Evolutionary conservation across 2,113 vertebrate genomes (phyloP), one percentile per base, ranked within the genome.

Genomic region (Elachura formosa): DNA sequence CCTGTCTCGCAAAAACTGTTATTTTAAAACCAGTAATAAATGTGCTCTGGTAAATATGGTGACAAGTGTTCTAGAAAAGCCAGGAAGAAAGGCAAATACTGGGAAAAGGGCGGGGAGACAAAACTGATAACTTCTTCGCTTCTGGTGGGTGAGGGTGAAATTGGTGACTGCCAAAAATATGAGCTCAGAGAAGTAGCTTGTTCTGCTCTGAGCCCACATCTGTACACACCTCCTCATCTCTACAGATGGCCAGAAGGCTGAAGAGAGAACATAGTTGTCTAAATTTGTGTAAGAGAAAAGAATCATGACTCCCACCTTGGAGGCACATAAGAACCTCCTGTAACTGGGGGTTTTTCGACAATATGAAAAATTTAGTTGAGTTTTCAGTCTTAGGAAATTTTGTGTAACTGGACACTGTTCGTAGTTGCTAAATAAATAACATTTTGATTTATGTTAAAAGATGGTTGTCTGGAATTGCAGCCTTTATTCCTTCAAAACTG

Each of bases 211-310:
- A 96, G 92, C 95, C 94, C 95, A 94, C 94, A 96, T 97, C 94
- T 97, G 95, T 93, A 96, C 85, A 95, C 94, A 96, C 91, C 95
- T 95, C 94, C 91, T 94, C 93, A 95, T 95, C 89, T 96, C 87
- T 83, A 95, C 96, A 97, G 96, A 96, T 97, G 93, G 94, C 85
- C 93, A 94, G 94, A 92, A 96, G 94, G 95, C 94, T 93, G 95
- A 52, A 94, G 92, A 95, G 95, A 91, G 94, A 96, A 96, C 96
- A 95, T 82, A 93, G 90, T 96, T 93, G 87, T 77, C 94, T 95
- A 97, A 95, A 97, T 96, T 90, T 94, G 94, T 85, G 75, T 90
- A 52, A 96, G 93, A 94, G 89, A 88, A 95, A 96, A 81, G 96
- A 94, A 96, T 96, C 93, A 85, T 96, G 93, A 96, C 93, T 95